Percentiles rank a stretch among this genome's conserved stretches.
Evolutionary conservation across 2,113 vertebrate genomes (phyloP).

Genomic region (Aramus guarauna): DNA sequence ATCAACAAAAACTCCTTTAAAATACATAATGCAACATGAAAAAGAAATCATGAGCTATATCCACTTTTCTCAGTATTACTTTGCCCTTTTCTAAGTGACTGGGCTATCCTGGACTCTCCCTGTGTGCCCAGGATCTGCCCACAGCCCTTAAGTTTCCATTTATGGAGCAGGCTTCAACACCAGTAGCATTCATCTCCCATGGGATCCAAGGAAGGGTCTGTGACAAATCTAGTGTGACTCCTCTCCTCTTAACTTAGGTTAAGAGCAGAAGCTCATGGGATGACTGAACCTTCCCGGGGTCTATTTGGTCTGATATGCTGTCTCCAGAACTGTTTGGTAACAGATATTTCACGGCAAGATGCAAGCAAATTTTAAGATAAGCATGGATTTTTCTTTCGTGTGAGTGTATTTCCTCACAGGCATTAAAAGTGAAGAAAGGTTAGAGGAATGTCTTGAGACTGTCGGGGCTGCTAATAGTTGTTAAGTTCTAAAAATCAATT

Average conservation of each 20-base stretch:
- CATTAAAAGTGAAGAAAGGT: neutral
- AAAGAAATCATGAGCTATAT: neutral
- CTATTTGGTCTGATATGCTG: neutral
- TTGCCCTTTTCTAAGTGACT: neutral
- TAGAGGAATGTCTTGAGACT: neutral
- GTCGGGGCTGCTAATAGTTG: neutral
- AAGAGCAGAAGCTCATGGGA: neutral
- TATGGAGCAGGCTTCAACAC: neutral
- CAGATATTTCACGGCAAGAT: neutral
- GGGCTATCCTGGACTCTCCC: neutral
- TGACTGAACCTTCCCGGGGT: neutral
- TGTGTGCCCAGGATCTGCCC: neutral
- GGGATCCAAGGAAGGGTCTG: rapidly evolving
- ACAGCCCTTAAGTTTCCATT: neutral
- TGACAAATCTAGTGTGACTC: neutral
- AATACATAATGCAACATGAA: no score
- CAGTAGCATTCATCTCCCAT: neutral
- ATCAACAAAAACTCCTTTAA: neutral
- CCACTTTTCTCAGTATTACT: neutral
- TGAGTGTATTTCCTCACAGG: neutral
- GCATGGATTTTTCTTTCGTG: neutral
- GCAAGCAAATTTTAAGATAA: neutral
- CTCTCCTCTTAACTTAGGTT: neutral
- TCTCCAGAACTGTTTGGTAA: neutral
- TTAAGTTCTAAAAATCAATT: neutral